Base-by-base conservation (phyloP, 2,797 vertebrate genomes). In the Hyperoplus immaculatus region DNA sequence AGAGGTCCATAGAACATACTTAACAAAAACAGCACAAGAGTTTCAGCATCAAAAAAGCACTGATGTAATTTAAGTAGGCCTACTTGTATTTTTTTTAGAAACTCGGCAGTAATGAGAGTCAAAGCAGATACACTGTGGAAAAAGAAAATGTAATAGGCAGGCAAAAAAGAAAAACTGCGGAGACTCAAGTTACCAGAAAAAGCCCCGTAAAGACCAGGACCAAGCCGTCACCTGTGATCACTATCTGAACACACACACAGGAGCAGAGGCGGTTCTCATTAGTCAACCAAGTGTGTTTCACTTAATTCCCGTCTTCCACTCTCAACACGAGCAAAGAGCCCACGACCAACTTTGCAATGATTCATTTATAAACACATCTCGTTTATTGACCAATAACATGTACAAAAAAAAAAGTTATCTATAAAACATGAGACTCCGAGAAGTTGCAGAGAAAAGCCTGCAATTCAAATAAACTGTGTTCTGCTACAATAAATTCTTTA, bases 181-280 rank as follows among this genome's bases (percentile, higher is more conserved):
- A 56, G 82, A 89, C 76, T 91, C 47, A 83, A 36, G 79, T 91
- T 88, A 87, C 88, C 55, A 64, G 42, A 76, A 76, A 92, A 91
- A 92, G 88, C 82, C 87, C 90, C 85, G 4, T 72, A 74, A 92
- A 91, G 81, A 56, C 82, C 88, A 56, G 10, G 41, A 56, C 60
- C 46, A 69, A 82, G 69, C 46, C 67, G 55, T 68, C 71, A 82
- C 65, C 80, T 83, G 78, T 12, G 47, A 76, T 47, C 74, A 72
- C 68, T 58, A 76, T 59, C 57, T 64, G 14, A 67, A 69, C 64
- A 61, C 15, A 12, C 73, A 46, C 39, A 64, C 47, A 46, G 43
- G 62, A n/a, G 74, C 77, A 79, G 60, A 56, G 5, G 14, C 4
- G 8, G 69, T 77, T 66, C 75, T 85, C 75, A 88, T 82, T 82